Evolutionary conservation across 2,113 vertebrate species (phyloP), one percentile per base, ranked within the genome.

Genomic region (Tenrec ecaudatus): DNA sequence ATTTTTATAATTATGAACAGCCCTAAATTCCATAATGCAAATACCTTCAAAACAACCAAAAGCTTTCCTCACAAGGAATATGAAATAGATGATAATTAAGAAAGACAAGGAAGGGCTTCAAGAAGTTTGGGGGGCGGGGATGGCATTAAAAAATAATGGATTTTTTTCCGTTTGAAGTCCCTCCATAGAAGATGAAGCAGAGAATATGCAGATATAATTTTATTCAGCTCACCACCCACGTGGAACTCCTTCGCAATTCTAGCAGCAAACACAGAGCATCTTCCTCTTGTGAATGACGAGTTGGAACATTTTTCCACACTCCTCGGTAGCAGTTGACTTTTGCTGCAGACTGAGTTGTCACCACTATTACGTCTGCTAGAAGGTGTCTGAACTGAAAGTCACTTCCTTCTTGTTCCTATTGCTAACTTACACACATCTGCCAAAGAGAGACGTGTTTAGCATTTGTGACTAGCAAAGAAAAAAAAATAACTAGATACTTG

Each of bases 171-270:
- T 53, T 53, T 53, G 47, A 53, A 53, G 47, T 53, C 47, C 60
- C 22, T 23, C 22, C 71, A 69, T 53, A 69, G 85, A 43, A 1
- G 23, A 29, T 93, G 19, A 89, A 86, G 10, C 29, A 66, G 31
- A 57, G 29, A 36, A 90, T 71, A 90, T 29, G 10, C 14, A 62
- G 86, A 89, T 29, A 78, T 1, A 8, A 15, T 53, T 76, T 93
- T 58, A 62, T 40, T 86, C 19, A 66, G 9, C 4, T 92, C 64
- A 40, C 73, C 62, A 57, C 80, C 64, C n/a, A 78, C n/a, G 1
- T 62, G 40, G 93, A 81, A 86, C 88, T 91, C 75, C 77, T 93
- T 94, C 81, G 93, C 66, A 85, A 89, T 87, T 91, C 29, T 92
- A 66, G 93, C 90, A 92, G n/a, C 83, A 79, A 89, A 91, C 40